These are phyloP conservation scores for Eupithecia exiguata DNA, from an alignment of 2,888 invertebrate genomes.

Conservation along the genomic window DNA sequence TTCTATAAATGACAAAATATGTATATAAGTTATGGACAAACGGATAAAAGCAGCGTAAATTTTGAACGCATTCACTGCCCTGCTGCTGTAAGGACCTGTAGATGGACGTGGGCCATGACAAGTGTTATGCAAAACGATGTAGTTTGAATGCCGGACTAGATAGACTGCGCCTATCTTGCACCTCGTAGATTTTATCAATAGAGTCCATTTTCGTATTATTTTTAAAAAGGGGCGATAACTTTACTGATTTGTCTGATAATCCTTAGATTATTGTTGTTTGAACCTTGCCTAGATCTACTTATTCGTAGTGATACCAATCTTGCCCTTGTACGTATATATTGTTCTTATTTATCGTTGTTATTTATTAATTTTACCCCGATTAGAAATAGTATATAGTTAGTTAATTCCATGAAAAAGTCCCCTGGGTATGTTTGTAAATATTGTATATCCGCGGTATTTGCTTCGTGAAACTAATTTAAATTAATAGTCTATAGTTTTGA, in stretches of 20 bases:
- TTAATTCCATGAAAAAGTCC: neutral
- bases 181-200: neutral
- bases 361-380: neutral
- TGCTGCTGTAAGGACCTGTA: neutral
- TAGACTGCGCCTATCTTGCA: neutral
- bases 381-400: neutral
- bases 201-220: neutral
- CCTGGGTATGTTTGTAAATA: neutral
- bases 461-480: neutral
- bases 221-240: neutral
- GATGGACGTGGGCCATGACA: neutral
- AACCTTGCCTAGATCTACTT: conserved; percentile 10
- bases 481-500: neutral
- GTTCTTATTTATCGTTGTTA: neutral
- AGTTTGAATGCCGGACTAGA: neutral
- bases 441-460: neutral
- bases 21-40: neutral
- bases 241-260: neutral
- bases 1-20: neutral
- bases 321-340: neutral
- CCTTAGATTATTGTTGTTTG: neutral
- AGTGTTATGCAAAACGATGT: neutral
- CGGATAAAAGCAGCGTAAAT: neutral
- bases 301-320: conserved; percentile 10
- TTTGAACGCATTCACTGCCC: neutral